Base-by-base conservation (phyloP, 2,888 invertebrate species). In the Athripsodes cinereus region DNA sequence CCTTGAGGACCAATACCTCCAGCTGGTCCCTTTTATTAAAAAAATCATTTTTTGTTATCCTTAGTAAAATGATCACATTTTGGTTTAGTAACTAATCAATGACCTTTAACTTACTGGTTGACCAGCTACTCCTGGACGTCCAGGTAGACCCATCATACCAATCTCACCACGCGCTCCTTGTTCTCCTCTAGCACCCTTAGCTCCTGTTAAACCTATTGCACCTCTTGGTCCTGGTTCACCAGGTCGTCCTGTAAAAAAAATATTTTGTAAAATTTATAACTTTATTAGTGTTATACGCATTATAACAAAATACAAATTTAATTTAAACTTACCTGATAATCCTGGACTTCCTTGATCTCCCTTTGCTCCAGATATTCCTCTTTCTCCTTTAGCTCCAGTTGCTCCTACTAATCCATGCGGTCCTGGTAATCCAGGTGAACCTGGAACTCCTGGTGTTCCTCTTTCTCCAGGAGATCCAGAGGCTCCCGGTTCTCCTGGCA, bases 121-220 rank as follows among this genome's bases (percentile, higher is more conserved):
- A 63, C 91, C 92, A 54, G 84, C 74, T 69, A 87, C 86, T 67
- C 92, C 92, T 1, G 87, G 87, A 64, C 88, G 73, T 58, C 92
- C 92, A 8, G 88, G 87, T 21, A 87, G 79, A n/a, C 91, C 91
- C 72, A 82, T 81, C 55, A 85, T 75, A 20, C 91, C 91, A 31
- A 77, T 68, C 66, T 90, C 90, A 55, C 91, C 91, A 69, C 88
- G 81, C n/a, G 79, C 71, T 6, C 92, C 92, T 46, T 84, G 74
- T 70, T 90, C 90, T 19, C 91, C 91, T 61, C 89, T 78, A 8
- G 80, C 80, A 19, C 91, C 91, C 69, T 90, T 90, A 1, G 83
- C 76, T 26, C 92, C 91, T 6, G 81, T 74, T 61, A 85, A 71
- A 74, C 90, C 68, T 72, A 80, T 68, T 72, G 76, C 69, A 6